phyloP scores from a whole-genome alignment of 2,797 vertebrate species.

The Perodicticus potto region DNA sequence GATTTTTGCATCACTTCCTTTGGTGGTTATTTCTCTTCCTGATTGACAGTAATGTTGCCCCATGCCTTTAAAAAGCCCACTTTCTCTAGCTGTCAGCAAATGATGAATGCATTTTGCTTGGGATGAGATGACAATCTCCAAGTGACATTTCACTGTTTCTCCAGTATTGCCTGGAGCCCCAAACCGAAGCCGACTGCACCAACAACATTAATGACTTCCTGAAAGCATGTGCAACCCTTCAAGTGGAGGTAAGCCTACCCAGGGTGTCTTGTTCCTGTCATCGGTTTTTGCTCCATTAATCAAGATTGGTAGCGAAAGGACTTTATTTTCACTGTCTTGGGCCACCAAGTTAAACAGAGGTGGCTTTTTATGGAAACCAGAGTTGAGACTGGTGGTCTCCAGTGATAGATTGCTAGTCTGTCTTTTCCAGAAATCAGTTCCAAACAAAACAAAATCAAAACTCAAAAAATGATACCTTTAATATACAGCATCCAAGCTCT shows the following conservation, averaged over 20 bases:
- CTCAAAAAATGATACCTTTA: background rate
- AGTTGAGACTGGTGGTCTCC: background rate
- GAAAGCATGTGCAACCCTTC: conserved; percentile 93
- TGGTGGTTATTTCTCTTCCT: conserved; percentile 89
- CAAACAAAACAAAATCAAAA: conserved; percentile 43
- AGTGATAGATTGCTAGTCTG: background rate
- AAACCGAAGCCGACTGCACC: conserved; percentile 94
- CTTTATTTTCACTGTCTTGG: conserved; percentile 4
- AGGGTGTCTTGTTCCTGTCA: background rate
- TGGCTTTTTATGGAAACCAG: background rate
- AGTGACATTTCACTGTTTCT: conserved; percentile 81
- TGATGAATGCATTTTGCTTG: background rate
- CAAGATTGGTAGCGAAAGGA: background rate
- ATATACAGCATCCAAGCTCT: background rate
- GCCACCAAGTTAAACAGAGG: conserved; percentile 13
- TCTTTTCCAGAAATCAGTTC: conserved; percentile 30
- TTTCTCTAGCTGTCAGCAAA: conserved; percentile 8
- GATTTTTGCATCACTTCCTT: conserved; percentile 93
- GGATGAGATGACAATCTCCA: conserved; percentile 1
- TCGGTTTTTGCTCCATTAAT: background rate
- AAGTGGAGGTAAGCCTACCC: conserved; percentile 94
- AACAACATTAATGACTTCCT: conserved; percentile 96
- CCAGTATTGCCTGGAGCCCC: conserved; percentile 95
- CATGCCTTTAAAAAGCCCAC: conserved; percentile 65
- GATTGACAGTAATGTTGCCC: conserved; percentile 85